Base-by-base conservation (phyloP, 2,888 invertebrate genomes). In the Stratiomys singularior region DNA sequence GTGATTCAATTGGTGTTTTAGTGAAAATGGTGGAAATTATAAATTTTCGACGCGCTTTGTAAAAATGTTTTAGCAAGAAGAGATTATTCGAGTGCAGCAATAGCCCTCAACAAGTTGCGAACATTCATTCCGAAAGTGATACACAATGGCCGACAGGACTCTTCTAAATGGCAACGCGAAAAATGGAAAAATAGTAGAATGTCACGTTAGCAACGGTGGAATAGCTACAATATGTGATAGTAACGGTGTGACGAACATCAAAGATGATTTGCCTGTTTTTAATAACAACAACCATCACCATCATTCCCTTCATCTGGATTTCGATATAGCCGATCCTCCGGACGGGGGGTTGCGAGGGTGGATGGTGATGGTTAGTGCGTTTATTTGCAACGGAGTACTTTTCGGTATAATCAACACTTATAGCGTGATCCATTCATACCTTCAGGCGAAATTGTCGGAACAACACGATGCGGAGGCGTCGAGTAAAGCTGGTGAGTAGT, bases 321-420 rank as follows among this genome's bases (percentile, higher is more conserved):
- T 52, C n/a, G 82, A 82, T 76, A 82, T 79, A 18, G 84, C 82
- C 67, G 88, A 87, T 30, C 91, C 91, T 25, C 92, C 93, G 0
- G 94, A 96, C 87, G 95, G 95, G 13, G 95, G 95, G 0, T 81
- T 90, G 15, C 90, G 94, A 83, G 96, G 95, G 0, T 95, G 94
- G 91, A 87, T 93, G 79, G 93, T 97, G 18, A 91, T 96, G 90
- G 83, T 95, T 58, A 95, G 93, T 60, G 95, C 96, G 78, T 96
- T 97, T 86, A 88, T 96, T 78, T 94, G 94, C 83, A 97, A 97
- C 87, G 97, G 97, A 5, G 92, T 96, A 72, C 89, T 97, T 74
- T 96, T 97, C 86, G 96, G 97, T 66, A 92, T 96, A 63, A 96
- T 97, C 83, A 97, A 97, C 88, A 93, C 94, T 0, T 96, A 94